A percentile compares a stretch with the other conserved stretches of the same genome.
phyloP scores from a whole-genome alignment of 2,113 vertebrate species.

The Columba janthina region DNA sequence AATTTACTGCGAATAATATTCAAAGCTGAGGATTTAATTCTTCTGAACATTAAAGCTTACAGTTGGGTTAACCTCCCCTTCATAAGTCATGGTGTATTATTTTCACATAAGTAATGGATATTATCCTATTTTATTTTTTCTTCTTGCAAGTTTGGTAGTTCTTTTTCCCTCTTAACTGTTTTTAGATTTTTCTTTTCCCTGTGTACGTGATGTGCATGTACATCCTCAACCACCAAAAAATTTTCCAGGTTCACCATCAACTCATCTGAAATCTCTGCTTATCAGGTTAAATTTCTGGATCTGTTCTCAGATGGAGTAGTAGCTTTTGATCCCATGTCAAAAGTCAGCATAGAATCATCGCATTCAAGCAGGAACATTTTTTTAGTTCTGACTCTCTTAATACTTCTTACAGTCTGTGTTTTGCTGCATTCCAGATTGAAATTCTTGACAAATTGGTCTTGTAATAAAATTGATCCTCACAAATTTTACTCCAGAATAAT shows the following conservation, averaged over 20 bases:
- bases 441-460: background rate
- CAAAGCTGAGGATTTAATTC: slow-evolving; percentile 19
- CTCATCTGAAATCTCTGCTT: background rate
- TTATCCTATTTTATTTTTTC: background rate
- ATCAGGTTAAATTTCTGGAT: background rate
- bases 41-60: slow-evolving; percentile 8
- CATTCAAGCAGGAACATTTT: background rate
- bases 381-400: background rate
- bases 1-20: background rate
- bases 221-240: background rate
- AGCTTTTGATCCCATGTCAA: background rate
- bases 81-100: background rate
- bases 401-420: background rate
- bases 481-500: background rate
- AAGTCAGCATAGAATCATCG: background rate
- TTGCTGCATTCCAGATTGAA: background rate
- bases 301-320: background rate
- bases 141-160: background rate
- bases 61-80: slow-evolving; percentile 1
- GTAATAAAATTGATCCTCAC: background rate
- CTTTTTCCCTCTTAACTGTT: background rate
- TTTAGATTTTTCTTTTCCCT: background rate
- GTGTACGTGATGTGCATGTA: background rate
- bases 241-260: background rate
- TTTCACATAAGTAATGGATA: background rate